Evolutionary conservation across 2,888 invertebrate genomes (phyloP), one percentile per base, ranked within the genome.

Genomic region (Coenonympha arcania): DNA sequence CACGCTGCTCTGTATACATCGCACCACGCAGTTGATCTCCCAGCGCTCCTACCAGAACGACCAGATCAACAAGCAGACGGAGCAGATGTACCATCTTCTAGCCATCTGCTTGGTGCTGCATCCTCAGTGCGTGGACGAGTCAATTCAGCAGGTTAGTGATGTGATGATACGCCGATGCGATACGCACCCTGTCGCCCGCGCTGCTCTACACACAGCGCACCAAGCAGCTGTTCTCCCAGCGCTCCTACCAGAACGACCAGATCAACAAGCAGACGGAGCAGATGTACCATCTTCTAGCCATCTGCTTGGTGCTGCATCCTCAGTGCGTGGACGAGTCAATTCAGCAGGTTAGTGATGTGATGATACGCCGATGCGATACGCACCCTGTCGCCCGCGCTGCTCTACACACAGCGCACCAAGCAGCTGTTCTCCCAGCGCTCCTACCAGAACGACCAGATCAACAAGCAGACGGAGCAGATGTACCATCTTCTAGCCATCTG

Each of bases 391-490:
- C 95, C 97, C 22, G 98, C 98, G 58, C 87, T 99, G 53, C 88
- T 99, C 34, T 99, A 98, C 83, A 96, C 99, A 74, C 97, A 98
- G 79, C 90, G 98, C 41, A 99, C 98, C 0, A 96, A 98, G 72
- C 93, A 94, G 65, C 89, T 98, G 68, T 97, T 97, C 79, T 94
- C 96, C 0, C 65, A 80, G 0, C 92, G 95, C 56, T 94, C 95
- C 4, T 97, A 97, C 76, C 97, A 99, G 81, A 98, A 98, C 73
- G 98, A 99, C 80, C 93, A 96, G 87, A 96, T 96, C 61, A 96
- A 96, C 73, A 99, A 99, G 83, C 98, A 98, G 84, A 98, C 98
- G 0, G 99, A 99, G 63, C 97, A 98, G 82, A 98, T 99, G 96
- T 99, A 98, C 84, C 94, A 96, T 69, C 87, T 99, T 59, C 77